These are phyloP conservation scores for Tigriopus californicus DNA, from an alignment of 2,888 invertebrate species.

Conservation along the genomic window DNA sequence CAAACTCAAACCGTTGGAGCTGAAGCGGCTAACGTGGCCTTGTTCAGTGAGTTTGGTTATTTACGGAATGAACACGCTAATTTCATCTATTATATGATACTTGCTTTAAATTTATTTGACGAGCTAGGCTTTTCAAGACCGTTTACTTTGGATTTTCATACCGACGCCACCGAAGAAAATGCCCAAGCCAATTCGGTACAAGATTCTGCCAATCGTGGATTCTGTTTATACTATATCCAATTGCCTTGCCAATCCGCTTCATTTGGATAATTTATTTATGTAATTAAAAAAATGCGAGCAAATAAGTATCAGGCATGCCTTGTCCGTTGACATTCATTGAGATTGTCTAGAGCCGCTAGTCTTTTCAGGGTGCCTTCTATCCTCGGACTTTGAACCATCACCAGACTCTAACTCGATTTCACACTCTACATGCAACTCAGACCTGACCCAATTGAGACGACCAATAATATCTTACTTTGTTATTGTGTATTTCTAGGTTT, in stretches of 20 bases:
- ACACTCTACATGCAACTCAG: no score
- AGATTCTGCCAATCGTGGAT: conserved; percentile 34
- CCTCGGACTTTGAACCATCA: no score
- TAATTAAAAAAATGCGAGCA: not conserved
- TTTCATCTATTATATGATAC: no score
- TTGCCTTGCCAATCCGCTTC: conserved; percentile 11
- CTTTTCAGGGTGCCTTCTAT: no score
- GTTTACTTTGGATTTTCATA: conserved; percentile 55
- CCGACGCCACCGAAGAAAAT: conserved; percentile 55
- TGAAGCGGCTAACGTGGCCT: no score
- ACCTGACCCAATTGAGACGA: no score
- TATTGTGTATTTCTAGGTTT: conserved; percentile 36
- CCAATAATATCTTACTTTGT: no score
- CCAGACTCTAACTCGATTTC: no score
- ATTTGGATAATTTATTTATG: not conserved
- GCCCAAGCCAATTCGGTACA: not conserved
- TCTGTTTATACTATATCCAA: conserved; percentile 13
- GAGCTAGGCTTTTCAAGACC: conserved; percentile 53
- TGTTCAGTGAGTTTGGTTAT: no score
- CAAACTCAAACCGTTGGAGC: not conserved
- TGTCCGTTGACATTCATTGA: not conserved
- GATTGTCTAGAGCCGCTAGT: no score
- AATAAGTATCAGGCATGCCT: not conserved
- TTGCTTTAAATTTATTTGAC: no score
- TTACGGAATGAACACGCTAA: no score